Percentiles rank a stretch among this genome's conserved stretches.
Evolutionary conservation across 2,797 vertebrate genomes (phyloP).

Genomic region (Carduelis carduelis): DNA sequence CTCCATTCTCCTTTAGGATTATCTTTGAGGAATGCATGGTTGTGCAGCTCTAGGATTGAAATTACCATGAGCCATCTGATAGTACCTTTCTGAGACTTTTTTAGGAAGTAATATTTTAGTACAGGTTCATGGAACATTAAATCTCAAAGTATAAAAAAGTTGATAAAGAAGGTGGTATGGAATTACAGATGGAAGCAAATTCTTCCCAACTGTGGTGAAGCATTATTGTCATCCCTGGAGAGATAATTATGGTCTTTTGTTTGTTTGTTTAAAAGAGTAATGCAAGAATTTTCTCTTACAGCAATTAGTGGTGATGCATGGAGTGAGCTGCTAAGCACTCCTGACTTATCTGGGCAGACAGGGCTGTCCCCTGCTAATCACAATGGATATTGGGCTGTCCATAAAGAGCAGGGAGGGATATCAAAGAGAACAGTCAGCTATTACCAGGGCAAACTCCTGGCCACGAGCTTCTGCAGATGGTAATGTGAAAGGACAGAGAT

Average conservation of each 20-base stretch:
- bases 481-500: slow-evolving; percentile 69
- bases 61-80: background rate
- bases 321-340: slow-evolving; percentile 64
- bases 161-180: background rate
- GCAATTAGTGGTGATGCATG: slow-evolving; percentile 62
- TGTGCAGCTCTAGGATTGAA: background rate
- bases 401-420: slow-evolving; percentile 69
- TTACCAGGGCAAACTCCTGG: slow-evolving; percentile 71
- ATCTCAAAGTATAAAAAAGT: background rate
- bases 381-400: slow-evolving; percentile 73
- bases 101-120: background rate
- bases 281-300: slow-evolving; percentile 49
- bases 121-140: background rate
- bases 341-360: slow-evolving; percentile 76
- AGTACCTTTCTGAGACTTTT: background rate
- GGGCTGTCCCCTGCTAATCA: slow-evolving; percentile 75
- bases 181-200: background rate
- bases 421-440: slow-evolving; percentile 78
- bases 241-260: background rate
- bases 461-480: slow-evolving; percentile 58
- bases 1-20: background rate
- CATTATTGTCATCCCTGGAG: background rate
- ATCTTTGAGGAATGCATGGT: background rate
- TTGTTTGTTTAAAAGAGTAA: background rate
- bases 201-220: background rate